phyloP scores from a whole-genome alignment of 1,140 invertebrate species.

The Euura saliciscinereae region DNA sequence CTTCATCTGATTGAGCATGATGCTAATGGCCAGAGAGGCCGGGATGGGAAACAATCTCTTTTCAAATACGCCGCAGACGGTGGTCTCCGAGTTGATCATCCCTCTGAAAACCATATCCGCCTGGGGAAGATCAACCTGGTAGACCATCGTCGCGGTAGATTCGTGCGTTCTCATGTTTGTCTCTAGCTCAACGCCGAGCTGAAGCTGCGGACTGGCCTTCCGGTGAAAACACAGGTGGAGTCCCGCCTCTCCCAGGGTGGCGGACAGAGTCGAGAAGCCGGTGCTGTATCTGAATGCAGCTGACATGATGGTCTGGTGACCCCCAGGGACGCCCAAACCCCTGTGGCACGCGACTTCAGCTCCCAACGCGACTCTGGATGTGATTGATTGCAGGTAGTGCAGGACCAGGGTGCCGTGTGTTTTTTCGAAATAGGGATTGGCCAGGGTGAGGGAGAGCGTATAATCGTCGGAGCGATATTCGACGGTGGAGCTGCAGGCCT shows the following conservation, averaged over 20 bases:
- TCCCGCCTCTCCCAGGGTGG: conserved; percentile 72
- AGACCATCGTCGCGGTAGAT: conserved; percentile 72
- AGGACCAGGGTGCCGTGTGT: conserved; percentile 69
- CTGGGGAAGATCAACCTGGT: conserved; percentile 76
- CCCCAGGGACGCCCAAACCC: conserved; percentile 69
- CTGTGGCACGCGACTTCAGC: conserved; percentile 76
- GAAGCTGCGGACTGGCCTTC: conserved; percentile 71
- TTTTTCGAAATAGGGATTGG: conserved; percentile 69
- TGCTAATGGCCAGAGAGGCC: conserved; percentile 70
- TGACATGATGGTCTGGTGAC: conserved; percentile 68
- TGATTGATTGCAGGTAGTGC: conserved; percentile 75
- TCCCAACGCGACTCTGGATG: conserved; percentile 70
- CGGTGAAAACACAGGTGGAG: conserved; percentile 76
- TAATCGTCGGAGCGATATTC: conserved; percentile 73
- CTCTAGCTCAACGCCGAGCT: conserved; percentile 66
- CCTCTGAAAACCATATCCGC: conserved; percentile 75
- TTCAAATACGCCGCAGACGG: conserved; percentile 74
- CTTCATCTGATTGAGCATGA: conserved; percentile 73
- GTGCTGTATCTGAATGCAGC: conserved; percentile 72
- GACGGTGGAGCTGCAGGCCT: conserved; percentile 62
- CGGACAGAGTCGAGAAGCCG: conserved; percentile 65
- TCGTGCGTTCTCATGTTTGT: conserved; percentile 69
- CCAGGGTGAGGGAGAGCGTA: conserved; percentile 69
- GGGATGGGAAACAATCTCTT: conserved; percentile 75
- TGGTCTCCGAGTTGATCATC: conserved; percentile 75